Evolutionary conservation across 2,797 vertebrate genomes (phyloP).

Genomic region (Molothrus aeneus): DNA sequence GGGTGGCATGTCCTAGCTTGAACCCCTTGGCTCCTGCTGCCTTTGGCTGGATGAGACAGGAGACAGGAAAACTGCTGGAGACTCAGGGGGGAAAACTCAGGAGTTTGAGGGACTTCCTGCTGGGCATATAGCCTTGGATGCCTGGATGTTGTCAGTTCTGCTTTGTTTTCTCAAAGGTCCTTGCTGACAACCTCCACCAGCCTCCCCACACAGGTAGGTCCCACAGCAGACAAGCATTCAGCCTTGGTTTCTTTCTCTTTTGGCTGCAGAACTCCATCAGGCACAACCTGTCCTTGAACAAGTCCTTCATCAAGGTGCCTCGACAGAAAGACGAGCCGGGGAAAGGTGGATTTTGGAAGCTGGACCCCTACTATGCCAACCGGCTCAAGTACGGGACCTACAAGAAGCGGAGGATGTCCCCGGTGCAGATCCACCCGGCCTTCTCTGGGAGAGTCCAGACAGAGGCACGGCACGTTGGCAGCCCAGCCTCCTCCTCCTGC

Average conservation of each 20-base stretch:
- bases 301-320: conserved; percentile 98
- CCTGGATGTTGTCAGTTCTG: not conserved
- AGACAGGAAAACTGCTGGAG: not conserved
- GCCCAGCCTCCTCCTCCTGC: not conserved
- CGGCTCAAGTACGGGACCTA: conserved; percentile 88
- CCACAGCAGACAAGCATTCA: not conserved
- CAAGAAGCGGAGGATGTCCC: conserved; percentile 87
- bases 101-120: not conserved
- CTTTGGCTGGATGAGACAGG: not conserved
- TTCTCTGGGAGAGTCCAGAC: conserved; percentile 75
- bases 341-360: conserved; percentile 96
- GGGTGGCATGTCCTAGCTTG: not conserved
- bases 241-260: not conserved
- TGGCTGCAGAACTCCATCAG: conserved; percentile 90
- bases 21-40: not conserved
- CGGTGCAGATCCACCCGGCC: conserved; percentile 88
- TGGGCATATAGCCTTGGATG: not conserved
- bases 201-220: not conserved
- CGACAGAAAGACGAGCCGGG: conserved; percentile 94
- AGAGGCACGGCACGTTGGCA: conserved; percentile 14
- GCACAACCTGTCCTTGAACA: conserved; percentile 96
- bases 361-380: conserved; percentile 92
- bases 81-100: fast-evolving
- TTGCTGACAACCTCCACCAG: not conserved
- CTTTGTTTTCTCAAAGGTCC: not conserved